Evolutionary conservation across 2,797 vertebrate species (phyloP), one percentile per base, ranked within the genome.

Genomic region (Valencia hispanica): DNA sequence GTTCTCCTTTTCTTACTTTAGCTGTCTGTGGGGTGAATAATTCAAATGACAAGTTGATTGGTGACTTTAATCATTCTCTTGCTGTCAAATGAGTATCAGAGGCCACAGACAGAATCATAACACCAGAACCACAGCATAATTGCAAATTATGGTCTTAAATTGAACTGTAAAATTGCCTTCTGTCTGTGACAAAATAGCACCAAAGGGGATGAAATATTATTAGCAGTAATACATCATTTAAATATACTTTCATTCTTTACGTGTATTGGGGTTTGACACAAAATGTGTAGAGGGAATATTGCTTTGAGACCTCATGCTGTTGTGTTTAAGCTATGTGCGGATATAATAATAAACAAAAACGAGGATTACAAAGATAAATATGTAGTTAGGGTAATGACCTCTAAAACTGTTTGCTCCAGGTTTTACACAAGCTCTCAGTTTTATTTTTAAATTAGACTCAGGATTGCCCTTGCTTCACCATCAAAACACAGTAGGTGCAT

Each of bases 31-130:
- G 50, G 48, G 66, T 79, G 82, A 85, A 89, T 88, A 84, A 91
- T 90, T 91, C 73, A 89, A 85, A 79, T 71, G 78, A 82, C 84
- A 79, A 79, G 68, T 80, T 82, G 84, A 89, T 83, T 78, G 75
- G 77, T 81, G 81, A 84, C 83, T 92, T 91, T 86, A 90, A 92
- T 94, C 82, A 89, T 79, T 78, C 76, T 71, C 74, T 77, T 66
- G 55, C 43, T 77, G 69, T 81, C 77, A 75, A 83, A 82, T 69
- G 66, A 70, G 72, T 73, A 87, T 84, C 82, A 73, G 77, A 78
- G 78, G 84, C 85, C 86, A 85, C 68, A 81, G 78, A 85, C 59
- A 70, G 77, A 92, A 89, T 89, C 85, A 82, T 87, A 87, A 81
- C 80, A 82, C 78, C 85, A 87, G 83, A 91, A 85, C 77, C 68